Percentiles rank a stretch among this genome's conserved stretches.
phyloP scores from a whole-genome alignment of 2,888 invertebrate genomes.

The Chymomyza procnemis region DNA sequence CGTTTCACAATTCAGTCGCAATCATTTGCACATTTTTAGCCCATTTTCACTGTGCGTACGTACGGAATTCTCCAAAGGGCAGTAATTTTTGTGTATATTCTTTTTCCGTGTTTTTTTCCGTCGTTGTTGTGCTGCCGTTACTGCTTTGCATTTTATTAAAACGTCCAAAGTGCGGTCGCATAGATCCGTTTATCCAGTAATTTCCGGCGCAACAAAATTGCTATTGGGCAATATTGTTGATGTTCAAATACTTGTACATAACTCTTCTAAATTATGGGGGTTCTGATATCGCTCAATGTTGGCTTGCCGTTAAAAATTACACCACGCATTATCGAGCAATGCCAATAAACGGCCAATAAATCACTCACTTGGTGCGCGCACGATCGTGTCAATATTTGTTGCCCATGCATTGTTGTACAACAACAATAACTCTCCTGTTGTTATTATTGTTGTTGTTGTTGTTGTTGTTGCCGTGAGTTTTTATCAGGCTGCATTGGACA shows the following conservation, averaged over 20 bases:
- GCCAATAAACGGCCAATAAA: slow-evolving; percentile 63
- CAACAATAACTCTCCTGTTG: not conserved
- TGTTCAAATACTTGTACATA: not conserved
- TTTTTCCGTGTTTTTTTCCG: not conserved
- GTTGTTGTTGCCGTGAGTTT: slow-evolving; percentile 35
- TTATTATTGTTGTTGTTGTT: slow-evolving; percentile 8
- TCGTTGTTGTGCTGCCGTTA: too few relatives aligned
- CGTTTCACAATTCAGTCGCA: not conserved
- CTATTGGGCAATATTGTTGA: not conserved
- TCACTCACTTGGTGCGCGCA: slow-evolving; percentile 49
- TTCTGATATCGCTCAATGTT: slow-evolving; percentile 36
- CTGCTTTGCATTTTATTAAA: not conserved
- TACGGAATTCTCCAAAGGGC: not conserved
- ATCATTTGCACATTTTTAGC: slow-evolving; percentile 28
- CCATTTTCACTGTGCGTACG: slow-evolving; percentile 15
- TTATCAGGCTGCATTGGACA: slow-evolving; percentile 61
- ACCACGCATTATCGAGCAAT: slow-evolving; percentile 18
- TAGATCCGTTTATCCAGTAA: not conserved
- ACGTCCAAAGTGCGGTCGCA: not conserved
- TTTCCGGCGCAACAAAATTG: not conserved
- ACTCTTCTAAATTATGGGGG: slow-evolving; percentile 10
- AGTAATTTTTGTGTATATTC: not conserved
- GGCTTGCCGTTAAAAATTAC: slow-evolving; percentile 50
- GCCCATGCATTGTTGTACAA: slow-evolving; percentile 9
- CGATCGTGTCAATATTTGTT: slow-evolving; percentile 64